A percentile compares a stretch with the other conserved stretches of the same genome.
Evolutionary conservation across 1,140 invertebrate species (phyloP).

Genomic region (Drosophila pruinosa): DNA sequence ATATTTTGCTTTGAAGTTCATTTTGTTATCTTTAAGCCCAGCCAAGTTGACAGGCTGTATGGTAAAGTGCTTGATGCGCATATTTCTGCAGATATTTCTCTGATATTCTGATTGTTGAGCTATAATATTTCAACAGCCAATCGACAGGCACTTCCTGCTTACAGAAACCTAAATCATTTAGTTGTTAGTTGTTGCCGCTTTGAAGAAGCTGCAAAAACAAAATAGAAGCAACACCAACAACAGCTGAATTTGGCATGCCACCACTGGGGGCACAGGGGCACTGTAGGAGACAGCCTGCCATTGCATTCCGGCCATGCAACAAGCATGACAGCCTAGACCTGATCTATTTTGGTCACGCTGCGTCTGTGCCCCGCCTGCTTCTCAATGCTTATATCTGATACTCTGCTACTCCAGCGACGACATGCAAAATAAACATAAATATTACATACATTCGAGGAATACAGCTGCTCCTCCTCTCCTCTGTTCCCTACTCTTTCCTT

Average conservation of each 20-base stretch:
- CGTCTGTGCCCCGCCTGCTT: slow-evolving; percentile 11
- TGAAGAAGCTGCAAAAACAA: slow-evolving; percentile 34
- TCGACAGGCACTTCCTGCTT: slow-evolving; percentile 69
- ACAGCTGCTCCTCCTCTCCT: background rate
- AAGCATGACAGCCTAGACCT: slow-evolving; percentile 79
- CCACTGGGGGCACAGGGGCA: background rate
- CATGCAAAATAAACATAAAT: slow-evolving; percentile 63
- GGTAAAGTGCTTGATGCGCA: slow-evolving; percentile 33
- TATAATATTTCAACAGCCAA: slow-evolving; percentile 71
- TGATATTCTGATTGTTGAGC: slow-evolving; percentile 21
- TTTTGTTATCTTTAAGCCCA: no score
- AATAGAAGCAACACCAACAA: slow-evolving; percentile 35
- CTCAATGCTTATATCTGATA: slow-evolving; percentile 12
- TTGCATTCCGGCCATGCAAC: slow-evolving; percentile 74
- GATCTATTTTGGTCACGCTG: slow-evolving; percentile 72
- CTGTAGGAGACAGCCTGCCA: slow-evolving; percentile 41
- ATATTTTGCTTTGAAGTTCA: slow-evolving; percentile 50
- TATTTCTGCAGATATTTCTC: slow-evolving; percentile 3
- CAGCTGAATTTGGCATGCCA: slow-evolving; percentile 51
- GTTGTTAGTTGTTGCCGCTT: slow-evolving; percentile 37
- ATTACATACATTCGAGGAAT: slow-evolving; percentile 34
- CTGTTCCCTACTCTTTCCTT: background rate
- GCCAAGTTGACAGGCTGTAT: slow-evolving; percentile 48
- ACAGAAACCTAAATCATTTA: slow-evolving; percentile 39
- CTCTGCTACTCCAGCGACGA: slow-evolving; percentile 22